phyloP scores from a whole-genome alignment of 2,888 invertebrate genomes.

The Torymus aiolomorphi region DNA sequence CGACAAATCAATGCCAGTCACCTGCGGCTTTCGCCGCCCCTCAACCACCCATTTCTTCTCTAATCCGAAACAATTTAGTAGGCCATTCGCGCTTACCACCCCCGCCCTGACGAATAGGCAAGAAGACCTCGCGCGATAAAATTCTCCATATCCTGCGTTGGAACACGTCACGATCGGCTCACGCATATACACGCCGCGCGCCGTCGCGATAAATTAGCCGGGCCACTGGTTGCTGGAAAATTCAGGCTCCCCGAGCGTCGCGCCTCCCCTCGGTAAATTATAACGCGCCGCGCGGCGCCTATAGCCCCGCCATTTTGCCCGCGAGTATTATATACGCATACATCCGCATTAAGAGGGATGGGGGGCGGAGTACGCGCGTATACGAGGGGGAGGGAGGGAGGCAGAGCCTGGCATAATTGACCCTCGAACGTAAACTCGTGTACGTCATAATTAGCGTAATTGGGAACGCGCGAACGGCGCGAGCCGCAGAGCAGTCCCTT shows the following conservation, averaged over 20 bases:
- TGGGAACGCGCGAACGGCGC: conserved; percentile 46
- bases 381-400: too few relatives aligned
- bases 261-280: conserved; percentile 21
- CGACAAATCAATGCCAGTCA: too few relatives aligned
- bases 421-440: conserved; percentile 56
- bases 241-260: background rate
- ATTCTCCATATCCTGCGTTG: too few relatives aligned
- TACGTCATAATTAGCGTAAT: conserved; percentile 60
- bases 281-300: conserved; percentile 15
- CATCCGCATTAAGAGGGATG: conserved; percentile 35
- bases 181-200: background rate
- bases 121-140: too few relatives aligned
- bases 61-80: too few relatives aligned
- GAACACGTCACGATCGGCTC: too few relatives aligned
- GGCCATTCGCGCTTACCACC: too few relatives aligned
- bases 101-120: too few relatives aligned
- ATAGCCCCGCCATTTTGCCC: background rate
- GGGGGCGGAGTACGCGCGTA: too few relatives aligned
- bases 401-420: conserved; percentile 53
- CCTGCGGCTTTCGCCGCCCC: too few relatives aligned
- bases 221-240: conserved; percentile 40
- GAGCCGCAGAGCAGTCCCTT: background rate
- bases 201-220: conserved; percentile 52
- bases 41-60: too few relatives aligned
- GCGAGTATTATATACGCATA: conserved; percentile 6